Evolutionary conservation across 2,113 vertebrate genomes (phyloP).

Genomic region (Megaceryle maxima): DNA sequence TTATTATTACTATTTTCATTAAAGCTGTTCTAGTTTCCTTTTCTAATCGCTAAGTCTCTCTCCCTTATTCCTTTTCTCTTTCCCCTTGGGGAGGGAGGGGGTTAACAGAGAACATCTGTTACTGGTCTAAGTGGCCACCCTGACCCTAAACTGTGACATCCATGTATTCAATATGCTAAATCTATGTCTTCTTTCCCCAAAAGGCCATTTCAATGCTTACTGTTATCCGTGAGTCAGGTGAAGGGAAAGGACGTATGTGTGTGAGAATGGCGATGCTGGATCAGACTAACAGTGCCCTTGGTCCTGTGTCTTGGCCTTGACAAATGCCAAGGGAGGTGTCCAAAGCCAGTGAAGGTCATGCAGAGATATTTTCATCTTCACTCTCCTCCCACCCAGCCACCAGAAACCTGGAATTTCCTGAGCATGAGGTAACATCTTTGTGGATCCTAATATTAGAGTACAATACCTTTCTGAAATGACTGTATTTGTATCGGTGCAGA

Average conservation of each 20-base stretch:
- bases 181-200: neutral
- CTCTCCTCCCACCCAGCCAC: neutral
- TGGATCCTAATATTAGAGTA: neutral
- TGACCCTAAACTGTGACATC: no score
- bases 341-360: neutral
- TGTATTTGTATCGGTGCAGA: neutral
- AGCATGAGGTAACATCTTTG: neutral
- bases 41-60: no score
- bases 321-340: neutral
- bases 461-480: neutral
- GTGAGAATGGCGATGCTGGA: neutral
- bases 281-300: neutral
- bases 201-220: neutral
- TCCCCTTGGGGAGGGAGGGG: no score
- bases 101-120: no score
- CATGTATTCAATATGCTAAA: neutral
- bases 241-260: rapidly evolving
- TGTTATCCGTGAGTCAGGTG: neutral
- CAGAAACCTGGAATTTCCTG: constrained; percentile 17
- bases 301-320: neutral
- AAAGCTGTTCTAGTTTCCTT: no score
- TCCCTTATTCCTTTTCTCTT: no score
- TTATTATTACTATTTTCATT: no score
- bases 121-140: no score
- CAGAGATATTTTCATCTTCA: neutral